Evolutionary conservation across 2,797 vertebrate genomes (phyloP).

Genomic region (Tauraco hartlaubi): DNA sequence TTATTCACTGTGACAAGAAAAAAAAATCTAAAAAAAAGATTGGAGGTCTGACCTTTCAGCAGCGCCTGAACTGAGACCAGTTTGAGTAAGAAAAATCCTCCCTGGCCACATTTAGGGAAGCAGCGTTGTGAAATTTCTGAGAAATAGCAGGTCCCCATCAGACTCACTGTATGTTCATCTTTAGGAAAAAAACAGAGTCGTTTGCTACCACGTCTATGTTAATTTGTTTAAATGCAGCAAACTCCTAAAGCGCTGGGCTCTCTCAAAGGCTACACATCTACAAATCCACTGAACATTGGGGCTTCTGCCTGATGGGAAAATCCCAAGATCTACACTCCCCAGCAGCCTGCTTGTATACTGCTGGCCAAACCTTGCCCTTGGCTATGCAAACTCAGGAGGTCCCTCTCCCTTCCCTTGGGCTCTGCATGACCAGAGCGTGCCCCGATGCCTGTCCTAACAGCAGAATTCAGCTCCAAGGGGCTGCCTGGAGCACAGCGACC

Average conservation of each 20-base stretch:
- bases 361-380: not conserved
- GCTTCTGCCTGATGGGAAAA: conserved; percentile 3
- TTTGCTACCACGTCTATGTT: not conserved
- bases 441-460: not conserved
- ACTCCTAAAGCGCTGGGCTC: not conserved
- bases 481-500: not conserved
- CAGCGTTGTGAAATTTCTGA: not conserved
- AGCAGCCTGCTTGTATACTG: not conserved
- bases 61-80: not conserved
- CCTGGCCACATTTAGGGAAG: not conserved
- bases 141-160: not conserved
- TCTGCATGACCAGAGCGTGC: not conserved
- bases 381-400: not conserved
- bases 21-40: not conserved
- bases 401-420: not conserved
- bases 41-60: not conserved
- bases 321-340: not conserved
- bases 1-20: not conserved
- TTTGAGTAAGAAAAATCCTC: not conserved
- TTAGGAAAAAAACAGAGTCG: not conserved
- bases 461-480: not conserved
- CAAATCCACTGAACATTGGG: not conserved
- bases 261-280: not conserved
- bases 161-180: not conserved
- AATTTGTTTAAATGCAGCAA: not conserved